phyloP scores from a whole-genome alignment of 2,797 vertebrate species.

The Sebastes iracundus region DNA sequence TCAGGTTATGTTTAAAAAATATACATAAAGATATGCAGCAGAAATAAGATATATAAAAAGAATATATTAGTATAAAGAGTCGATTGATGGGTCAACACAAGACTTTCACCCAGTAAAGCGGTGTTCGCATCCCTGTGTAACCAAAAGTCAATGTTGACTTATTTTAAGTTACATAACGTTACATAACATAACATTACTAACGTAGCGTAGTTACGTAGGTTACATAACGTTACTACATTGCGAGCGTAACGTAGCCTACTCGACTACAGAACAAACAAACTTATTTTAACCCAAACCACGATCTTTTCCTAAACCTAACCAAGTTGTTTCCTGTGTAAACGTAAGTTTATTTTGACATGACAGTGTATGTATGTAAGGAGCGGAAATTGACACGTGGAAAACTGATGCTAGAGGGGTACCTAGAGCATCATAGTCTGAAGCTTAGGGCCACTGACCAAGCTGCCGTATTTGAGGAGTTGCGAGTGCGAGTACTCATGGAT shows the following conservation, averaged over 20 bases:
- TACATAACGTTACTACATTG: too few relatives aligned
- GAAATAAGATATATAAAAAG: background rate
- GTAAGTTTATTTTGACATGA: too few relatives aligned
- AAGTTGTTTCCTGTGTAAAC: too few relatives aligned
- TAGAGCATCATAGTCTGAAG: too few relatives aligned
- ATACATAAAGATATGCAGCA: background rate
- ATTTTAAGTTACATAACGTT: background rate
- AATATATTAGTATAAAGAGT: too few relatives aligned
- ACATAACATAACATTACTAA: background rate
- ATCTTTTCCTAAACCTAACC: too few relatives aligned
- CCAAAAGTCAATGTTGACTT: too few relatives aligned
- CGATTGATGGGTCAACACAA: background rate
- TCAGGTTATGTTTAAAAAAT: background rate
- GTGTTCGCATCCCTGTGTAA: background rate
- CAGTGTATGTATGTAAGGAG: too few relatives aligned
- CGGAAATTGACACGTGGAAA: too few relatives aligned
- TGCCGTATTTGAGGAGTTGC: too few relatives aligned
- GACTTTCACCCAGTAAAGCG: background rate
- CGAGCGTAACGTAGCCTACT: background rate
- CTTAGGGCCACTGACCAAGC: too few relatives aligned
- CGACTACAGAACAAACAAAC: background rate
- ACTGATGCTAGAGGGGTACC: too few relatives aligned
- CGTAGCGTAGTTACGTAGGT: background rate
- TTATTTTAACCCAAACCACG: background rate
- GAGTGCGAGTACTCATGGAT: background rate